Evolutionary conservation across 2,797 vertebrate species (phyloP), one percentile per base, ranked within the genome.

Genomic region (Trachops cirrhosus): DNA sequence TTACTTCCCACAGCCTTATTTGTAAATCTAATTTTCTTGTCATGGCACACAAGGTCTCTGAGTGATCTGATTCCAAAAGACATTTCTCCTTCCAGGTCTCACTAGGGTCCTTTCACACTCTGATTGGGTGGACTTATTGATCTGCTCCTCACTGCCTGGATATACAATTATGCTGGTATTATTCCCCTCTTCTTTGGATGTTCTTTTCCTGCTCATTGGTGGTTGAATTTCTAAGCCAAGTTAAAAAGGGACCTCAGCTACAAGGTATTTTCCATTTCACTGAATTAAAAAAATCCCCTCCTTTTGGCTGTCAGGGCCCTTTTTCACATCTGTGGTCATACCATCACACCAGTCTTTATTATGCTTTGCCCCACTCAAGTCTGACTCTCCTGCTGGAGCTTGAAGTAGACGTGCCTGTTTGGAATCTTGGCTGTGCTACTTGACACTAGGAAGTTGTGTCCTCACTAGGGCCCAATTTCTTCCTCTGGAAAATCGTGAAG

Each of bases 21-120:
- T 32, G 44, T 78, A 89, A 91, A 89, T 79, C 22, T 71, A 50
- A 79, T 96, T 93, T 57, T 21, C 44, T 89, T 93, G 86, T 82
- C 71, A 26, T 59, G 15, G 16, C 50, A 67, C 74, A 62, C 5
- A 62, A n/a, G 12, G 44, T 77, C 8, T 48, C 37, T 80, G 89
- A 71, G 41, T 68, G 46, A 95, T 32, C 46, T 32, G 39, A 89
- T 73, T 79, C 57, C 74, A 48, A 80, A 85, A 68, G 57, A 80
- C 68, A 34, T 89, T 89, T 89, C 73, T 86, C 52, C 75, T 83
- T 73, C 18, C 21, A 4, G 59, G 54, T 73, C 50, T 95, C 50
- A 34, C 34, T 46, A 14, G 29, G 22, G 34, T 86, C 50, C 59
- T 78, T 78, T 59, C 44, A 37, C 39, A 34, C 46, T 88, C 46